phyloP scores from a whole-genome alignment of 2,113 vertebrate genomes.

The Emydocephalus ijimae region DNA sequence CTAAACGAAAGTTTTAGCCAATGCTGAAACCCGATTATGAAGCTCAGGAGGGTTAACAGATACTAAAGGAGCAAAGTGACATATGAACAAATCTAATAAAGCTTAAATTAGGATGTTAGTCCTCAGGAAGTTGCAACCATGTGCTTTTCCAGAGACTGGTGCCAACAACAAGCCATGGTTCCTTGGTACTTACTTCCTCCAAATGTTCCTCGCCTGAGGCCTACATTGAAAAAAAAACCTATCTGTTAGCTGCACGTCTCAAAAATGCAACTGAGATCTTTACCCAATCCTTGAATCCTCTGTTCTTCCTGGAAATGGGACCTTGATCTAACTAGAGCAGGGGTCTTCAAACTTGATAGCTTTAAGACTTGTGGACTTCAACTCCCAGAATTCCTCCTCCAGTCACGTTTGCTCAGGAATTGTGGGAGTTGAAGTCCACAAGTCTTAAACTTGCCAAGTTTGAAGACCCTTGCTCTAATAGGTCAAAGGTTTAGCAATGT shows the following conservation, averaged over 20 bases:
- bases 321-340: too few relatives aligned
- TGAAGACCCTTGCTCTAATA: not conserved
- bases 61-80: not conserved
- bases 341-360: too few relatives aligned
- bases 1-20: not conserved
- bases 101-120: conserved; percentile 12
- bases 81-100: not conserved
- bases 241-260: not conserved
- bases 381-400: too few relatives aligned
- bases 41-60: conserved; percentile 31
- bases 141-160: not conserved
- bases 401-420: too few relatives aligned
- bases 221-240: conserved; percentile 55
- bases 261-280: not conserved
- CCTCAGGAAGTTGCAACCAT: not conserved
- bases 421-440: too few relatives aligned
- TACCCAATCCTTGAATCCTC: not conserved
- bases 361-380: too few relatives aligned
- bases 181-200: conserved; percentile 78
- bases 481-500: not conserved
- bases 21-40: not conserved
- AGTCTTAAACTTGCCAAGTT: too few relatives aligned
- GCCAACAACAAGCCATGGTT: conserved; percentile 30
- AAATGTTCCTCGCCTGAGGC: conserved; percentile 77
- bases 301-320: not conserved